Evolutionary conservation across 2,888 invertebrate species (phyloP), one percentile per base, ranked within the genome.

Genomic region (Drosophila maculinotata): DNA sequence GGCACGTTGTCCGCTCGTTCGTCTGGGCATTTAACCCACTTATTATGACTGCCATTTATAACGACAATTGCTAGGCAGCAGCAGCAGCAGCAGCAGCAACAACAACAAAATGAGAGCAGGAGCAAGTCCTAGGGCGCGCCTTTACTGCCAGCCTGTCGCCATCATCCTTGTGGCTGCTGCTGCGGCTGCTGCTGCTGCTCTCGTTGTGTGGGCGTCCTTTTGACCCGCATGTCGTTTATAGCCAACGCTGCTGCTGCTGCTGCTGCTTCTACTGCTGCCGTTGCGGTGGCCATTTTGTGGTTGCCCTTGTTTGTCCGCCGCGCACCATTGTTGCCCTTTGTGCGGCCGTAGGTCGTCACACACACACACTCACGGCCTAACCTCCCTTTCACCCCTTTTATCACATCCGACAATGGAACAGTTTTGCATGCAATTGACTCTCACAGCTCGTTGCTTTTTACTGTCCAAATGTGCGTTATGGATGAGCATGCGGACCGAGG

Each of bases 341-440:
- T 69, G 48, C 31, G 39, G 42, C 64, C 42, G 56, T 62, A 58
- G 79, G 79, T 81, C 85, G 83, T 78, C 81, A 67, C 59, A 77
- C 57, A 65, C 64, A 69, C 73, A 45, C 80, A 76, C 42, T 20
- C 20, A 23, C 76, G 66, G 54, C 45, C 39, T 39, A 23, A 26
- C 42, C 41, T 17, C 14, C 49, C 30, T 9, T 9, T 28, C 12
- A 14, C 35, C 28, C 53, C 60, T 42, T 42, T 66, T 52, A 39
- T 44, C 60, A 47, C 44, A 20, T 63, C 75, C 73, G 79, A 79
- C 87, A 88, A 83, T 85, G 85, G 86, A 86, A 87, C 80, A 71
- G 79, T 83, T 84, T 88, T 86, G 84, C 88, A 86, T 87, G 83
- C 88, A 86, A 84, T 84, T 87, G 88, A 84, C 86, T 84, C 88